These are phyloP conservation scores for Lagodon rhomboides DNA, from an alignment of 2,797 vertebrate species.

Conservation along the genomic window DNA sequence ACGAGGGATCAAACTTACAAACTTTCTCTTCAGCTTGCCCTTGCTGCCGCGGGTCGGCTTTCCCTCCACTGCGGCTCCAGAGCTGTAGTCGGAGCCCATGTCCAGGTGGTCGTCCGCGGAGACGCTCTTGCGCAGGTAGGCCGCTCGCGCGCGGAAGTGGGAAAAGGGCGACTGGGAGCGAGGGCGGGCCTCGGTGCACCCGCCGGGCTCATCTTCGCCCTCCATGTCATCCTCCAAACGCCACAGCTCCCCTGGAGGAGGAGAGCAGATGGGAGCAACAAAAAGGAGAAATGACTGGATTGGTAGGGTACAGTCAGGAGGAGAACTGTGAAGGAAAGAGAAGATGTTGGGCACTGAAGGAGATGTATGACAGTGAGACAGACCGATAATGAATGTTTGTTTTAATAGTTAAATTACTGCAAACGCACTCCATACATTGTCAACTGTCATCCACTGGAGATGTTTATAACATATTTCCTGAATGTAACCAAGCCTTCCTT, in stretches of 20 bases:
- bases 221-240: conserved; percentile 88
- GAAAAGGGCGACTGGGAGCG: conserved; percentile 88
- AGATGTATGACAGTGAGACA: conserved; percentile 18
- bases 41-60: conserved; percentile 73
- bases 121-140: conserved; percentile 92
- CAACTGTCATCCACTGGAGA: conserved; percentile 43
- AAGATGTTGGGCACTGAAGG: not conserved
- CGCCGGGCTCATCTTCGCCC: conserved; percentile 64
- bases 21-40: conserved; percentile 92
- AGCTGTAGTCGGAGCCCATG: conserved; percentile 76
- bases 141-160: conserved; percentile 86
- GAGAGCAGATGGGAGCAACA: not conserved
- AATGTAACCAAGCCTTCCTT: conserved; percentile 51
- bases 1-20: conserved; percentile 85
- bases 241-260: conserved; percentile 88
- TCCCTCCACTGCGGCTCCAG: conserved; percentile 61
- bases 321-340: conserved; percentile 17
- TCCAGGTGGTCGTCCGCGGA: conserved; percentile 92
- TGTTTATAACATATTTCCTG: conserved; percentile 49
- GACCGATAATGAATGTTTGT: conserved; percentile 38
- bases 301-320: not conserved
- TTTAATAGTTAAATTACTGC: conserved; percentile 51
- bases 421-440: conserved; percentile 34
- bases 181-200: conserved; percentile 63
- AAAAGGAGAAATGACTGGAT: not conserved